Evolutionary conservation across 2,888 invertebrate species (phyloP).

Genomic region (Augochlorella aurata): DNA sequence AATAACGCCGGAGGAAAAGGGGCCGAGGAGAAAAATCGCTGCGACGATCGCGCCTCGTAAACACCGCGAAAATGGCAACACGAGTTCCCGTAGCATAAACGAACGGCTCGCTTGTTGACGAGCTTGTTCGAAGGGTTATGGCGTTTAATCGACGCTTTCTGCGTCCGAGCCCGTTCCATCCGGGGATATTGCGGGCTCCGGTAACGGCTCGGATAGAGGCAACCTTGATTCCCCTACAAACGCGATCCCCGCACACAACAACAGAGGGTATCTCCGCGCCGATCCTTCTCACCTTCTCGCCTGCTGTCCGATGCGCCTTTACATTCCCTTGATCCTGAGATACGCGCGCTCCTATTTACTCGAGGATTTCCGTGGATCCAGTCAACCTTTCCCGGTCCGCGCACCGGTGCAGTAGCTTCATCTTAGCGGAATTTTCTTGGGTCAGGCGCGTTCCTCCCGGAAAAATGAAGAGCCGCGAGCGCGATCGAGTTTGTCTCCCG

Average conservation of each 20-base stretch:
- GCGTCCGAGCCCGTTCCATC: not conserved
- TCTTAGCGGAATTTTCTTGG: not conserved
- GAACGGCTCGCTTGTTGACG: not conserved
- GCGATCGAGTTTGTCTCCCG: not conserved
- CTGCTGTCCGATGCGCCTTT: constrained; percentile 7
- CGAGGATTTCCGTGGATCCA: constrained; percentile 15
- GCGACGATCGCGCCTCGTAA: not conserved
- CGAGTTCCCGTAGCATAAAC: not conserved
- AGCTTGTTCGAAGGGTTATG: not conserved
- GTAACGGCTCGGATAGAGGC: not conserved
- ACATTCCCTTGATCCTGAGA: constrained; percentile 34
- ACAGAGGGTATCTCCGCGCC: not conserved
- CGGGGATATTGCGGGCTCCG: not conserved
- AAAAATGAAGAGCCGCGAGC: not conserved
- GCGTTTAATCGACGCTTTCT: not conserved
- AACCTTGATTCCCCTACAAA: not conserved
- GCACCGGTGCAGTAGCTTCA: not conserved
- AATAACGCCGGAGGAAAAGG: constrained; percentile 21
- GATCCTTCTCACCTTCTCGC: constrained; percentile 16
- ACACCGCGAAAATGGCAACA: not conserved
- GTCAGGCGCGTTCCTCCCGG: not conserved
- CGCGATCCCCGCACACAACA: not conserved
- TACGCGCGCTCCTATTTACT: constrained; percentile 15
- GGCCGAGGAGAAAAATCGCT: constrained; percentile 15
- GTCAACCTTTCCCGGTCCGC: not conserved